Percentiles rank a stretch among this genome's conserved stretches.
Evolutionary conservation across 1,140 invertebrate species (phyloP).

Genomic region (Monomorium pharaonis): DNA sequence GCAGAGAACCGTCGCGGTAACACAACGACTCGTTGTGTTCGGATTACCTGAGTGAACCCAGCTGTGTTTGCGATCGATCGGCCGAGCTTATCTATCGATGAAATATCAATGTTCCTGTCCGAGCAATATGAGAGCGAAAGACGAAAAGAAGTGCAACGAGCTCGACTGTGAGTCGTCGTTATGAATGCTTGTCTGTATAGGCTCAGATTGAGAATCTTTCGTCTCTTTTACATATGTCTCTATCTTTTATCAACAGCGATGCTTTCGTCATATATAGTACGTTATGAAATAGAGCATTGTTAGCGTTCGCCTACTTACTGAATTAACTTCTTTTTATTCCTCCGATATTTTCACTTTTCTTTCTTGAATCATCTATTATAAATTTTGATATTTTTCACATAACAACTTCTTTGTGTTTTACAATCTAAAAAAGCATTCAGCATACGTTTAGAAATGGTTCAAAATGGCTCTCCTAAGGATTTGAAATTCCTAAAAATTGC

Average conservation of each 20-base stretch:
- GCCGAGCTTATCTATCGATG: conserved; percentile 82
- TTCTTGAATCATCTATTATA: background rate
- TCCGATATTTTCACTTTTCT: background rate
- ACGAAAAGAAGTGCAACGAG: conserved; percentile 43
- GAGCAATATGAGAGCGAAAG: conserved; percentile 35
- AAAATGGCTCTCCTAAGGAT: background rate
- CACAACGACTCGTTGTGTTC: conserved; percentile 77
- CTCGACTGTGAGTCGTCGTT: conserved; percentile 48
- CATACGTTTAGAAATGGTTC: background rate
- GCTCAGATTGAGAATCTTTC: conserved; percentile 53
- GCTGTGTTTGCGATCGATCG: conserved; percentile 82
- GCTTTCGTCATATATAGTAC: conserved; percentile 34
- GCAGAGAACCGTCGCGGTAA: conserved; percentile 64
- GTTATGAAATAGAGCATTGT: conserved; percentile 45
- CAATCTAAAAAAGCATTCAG: background rate
- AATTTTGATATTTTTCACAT: background rate
- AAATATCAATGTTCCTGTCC: conserved; percentile 69
- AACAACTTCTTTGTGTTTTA: background rate
- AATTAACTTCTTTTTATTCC: background rate
- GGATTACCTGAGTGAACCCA: conserved; percentile 77
- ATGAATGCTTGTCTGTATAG: conserved; percentile 77
- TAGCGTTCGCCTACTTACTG: background rate
- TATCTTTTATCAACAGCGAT: conserved; percentile 38
- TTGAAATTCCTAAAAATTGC: background rate
- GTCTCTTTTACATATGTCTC: background rate